Percentiles rank a stretch among this genome's conserved stretches.
Conservation (phyloP, 2,888 invertebrate genomes). For the Nebria salina region DNA sequence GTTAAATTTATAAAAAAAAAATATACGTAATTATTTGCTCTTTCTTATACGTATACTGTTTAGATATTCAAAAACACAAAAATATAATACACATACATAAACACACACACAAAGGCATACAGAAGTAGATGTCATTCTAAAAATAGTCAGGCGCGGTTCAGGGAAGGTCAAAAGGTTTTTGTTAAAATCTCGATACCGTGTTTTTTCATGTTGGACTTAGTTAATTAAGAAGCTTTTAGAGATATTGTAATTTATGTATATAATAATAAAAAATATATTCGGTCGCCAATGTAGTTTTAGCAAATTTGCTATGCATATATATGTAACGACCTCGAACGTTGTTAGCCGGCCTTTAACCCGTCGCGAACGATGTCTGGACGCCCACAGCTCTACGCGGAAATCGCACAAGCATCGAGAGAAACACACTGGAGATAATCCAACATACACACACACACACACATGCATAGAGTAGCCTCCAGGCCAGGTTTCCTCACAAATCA, state of each 20-base stretch:
- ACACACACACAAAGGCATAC: too few species aligned
- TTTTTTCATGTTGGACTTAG: too few species aligned
- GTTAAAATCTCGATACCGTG: too few species aligned
- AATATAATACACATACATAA: too few species aligned
- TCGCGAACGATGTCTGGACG: conserved; percentile 27
- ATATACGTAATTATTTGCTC: neutral
- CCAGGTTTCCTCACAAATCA: conserved; percentile 31
- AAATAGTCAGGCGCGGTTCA: too few species aligned
- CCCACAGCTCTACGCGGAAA: conserved; percentile 33
- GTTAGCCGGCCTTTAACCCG: conserved; percentile 33
- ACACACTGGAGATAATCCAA: neutral
- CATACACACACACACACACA: neutral
- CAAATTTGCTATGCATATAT: neutral
- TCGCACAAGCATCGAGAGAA: conserved; percentile 6
- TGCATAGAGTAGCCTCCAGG: neutral
- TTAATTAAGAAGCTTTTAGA: too few species aligned
- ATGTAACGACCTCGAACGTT: conserved; percentile 33
- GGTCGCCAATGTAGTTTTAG: neutral
- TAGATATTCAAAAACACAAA: too few species aligned
- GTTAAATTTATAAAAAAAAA: neutral
- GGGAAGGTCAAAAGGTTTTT: too few species aligned
- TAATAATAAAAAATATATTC: neutral
- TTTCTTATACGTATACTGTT: too few species aligned
- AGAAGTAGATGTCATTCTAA: too few species aligned
- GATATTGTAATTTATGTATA: too few species aligned